A percentile compares a stretch with the other conserved stretches of the same genome.
Evolutionary conservation across 2,797 vertebrate genomes (phyloP).

Genomic region (Pseudocheirus occidentalis): DNA sequence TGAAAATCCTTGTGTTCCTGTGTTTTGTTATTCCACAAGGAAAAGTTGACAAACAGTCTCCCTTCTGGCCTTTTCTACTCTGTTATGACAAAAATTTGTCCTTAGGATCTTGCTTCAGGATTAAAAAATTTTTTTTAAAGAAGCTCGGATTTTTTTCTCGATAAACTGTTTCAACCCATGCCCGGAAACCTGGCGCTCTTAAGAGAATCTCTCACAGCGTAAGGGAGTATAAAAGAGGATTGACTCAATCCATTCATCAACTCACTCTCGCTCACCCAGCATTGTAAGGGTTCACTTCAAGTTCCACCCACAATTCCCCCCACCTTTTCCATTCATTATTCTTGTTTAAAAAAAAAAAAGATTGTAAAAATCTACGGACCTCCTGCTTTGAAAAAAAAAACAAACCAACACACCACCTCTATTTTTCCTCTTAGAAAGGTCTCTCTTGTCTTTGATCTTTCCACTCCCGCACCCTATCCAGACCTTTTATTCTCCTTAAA

Average conservation of each 20-base stretch:
- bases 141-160: not conserved
- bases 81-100: not conserved
- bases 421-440: not conserved
- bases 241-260: not conserved
- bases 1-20: not conserved
- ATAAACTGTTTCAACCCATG: not conserved
- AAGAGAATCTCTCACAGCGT: not conserved
- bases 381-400: not conserved
- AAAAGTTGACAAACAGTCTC: not conserved
- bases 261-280: not conserved
- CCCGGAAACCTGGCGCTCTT: not conserved
- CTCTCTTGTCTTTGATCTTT: not conserved
- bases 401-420: not conserved
- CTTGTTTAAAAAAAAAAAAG: not conserved
- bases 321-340: slow-evolving; percentile 1
- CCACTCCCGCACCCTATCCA: not conserved
- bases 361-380: not conserved
- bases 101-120: not conserved
- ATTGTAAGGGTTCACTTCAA: not conserved
- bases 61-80: not conserved
- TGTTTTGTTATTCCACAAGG: not conserved
- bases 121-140: not conserved
- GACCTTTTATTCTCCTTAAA: not conserved
- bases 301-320: not conserved
- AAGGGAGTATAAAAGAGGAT: not conserved